A percentile compares a stretch with the other conserved stretches of the same genome.
Evolutionary conservation across 2,113 vertebrate species (phyloP).

Genomic region (Taxidea taxus): DNA sequence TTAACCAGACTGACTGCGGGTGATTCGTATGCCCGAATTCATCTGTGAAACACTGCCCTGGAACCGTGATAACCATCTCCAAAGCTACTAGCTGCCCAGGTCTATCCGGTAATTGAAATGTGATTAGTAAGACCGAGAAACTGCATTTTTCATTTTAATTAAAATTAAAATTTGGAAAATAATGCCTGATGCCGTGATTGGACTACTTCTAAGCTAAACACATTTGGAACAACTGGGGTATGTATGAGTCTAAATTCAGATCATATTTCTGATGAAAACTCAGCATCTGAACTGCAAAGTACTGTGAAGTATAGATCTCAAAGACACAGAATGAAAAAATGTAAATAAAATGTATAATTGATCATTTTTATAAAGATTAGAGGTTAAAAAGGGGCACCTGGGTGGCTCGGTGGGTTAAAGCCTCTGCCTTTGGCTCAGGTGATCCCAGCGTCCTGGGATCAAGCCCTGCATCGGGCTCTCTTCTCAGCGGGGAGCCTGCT

Average conservation of each 20-base stretch:
- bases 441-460: too few relatives aligned
- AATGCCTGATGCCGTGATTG: neutral
- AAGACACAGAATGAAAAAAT: neutral
- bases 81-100: neutral
- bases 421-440: too few relatives aligned
- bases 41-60: neutral
- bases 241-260: neutral
- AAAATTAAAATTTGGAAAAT: neutral
- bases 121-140: neutral
- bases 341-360: neutral
- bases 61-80: neutral
- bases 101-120: neutral
- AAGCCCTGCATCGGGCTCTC: too few relatives aligned
- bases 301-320: neutral
- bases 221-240: neutral
- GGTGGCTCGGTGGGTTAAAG: too few relatives aligned
- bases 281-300: neutral
- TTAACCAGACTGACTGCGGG: neutral
- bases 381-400: neutral
- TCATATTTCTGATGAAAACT: neutral
- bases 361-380: neutral
- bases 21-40: neutral
- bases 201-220: neutral
- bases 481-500: too few relatives aligned
- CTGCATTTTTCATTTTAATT: neutral